Evolutionary conservation across 2,113 vertebrate genomes (phyloP).

Genomic region (Puffinus mauretanicus): DNA sequence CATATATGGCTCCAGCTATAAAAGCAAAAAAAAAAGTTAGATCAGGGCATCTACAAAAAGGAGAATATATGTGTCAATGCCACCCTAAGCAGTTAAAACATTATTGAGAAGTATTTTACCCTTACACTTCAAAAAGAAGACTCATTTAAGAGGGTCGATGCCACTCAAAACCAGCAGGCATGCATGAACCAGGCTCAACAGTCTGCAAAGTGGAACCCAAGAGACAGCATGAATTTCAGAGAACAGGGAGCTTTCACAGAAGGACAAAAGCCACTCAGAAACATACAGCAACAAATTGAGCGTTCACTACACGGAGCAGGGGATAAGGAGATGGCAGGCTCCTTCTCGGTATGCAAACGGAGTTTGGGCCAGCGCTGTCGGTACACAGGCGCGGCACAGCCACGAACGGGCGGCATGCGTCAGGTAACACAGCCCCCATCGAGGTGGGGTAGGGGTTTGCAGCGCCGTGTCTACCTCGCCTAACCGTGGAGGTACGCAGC

Average conservation of each 20-base stretch:
- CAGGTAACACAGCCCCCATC: neutral
- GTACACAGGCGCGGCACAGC: neutral
- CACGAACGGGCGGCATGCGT: fast-evolving
- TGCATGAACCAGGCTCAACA: slow-evolving; percentile 71
- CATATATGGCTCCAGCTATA: slow-evolving; percentile 91
- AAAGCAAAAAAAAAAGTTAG: neutral
- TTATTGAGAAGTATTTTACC: slow-evolving; percentile 69
- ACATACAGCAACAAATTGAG: slow-evolving; percentile 54
- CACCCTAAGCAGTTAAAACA: slow-evolving; percentile 67
- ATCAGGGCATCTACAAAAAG: slow-evolving; percentile 13
- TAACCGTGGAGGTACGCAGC: fast-evolving
- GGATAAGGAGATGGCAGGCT: neutral
- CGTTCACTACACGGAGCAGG: neutral
- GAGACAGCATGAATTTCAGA: slow-evolving; percentile 67
- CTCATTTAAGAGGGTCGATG: slow-evolving; percentile 68
- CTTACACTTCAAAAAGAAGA: slow-evolving; percentile 70
- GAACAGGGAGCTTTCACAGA: slow-evolving; percentile 67
- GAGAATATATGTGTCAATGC: slow-evolving; percentile 40
- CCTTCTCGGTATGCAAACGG: neutral
- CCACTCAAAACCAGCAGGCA: slow-evolving; percentile 69
- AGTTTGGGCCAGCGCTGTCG: neutral
- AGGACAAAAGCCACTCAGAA: slow-evolving; percentile 64
- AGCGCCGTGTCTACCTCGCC: neutral
- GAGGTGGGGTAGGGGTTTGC: neutral
- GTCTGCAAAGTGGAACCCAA: slow-evolving; percentile 69